Evolutionary conservation across 2,113 vertebrate species (phyloP).

Genomic region (Passer domesticus): DNA sequence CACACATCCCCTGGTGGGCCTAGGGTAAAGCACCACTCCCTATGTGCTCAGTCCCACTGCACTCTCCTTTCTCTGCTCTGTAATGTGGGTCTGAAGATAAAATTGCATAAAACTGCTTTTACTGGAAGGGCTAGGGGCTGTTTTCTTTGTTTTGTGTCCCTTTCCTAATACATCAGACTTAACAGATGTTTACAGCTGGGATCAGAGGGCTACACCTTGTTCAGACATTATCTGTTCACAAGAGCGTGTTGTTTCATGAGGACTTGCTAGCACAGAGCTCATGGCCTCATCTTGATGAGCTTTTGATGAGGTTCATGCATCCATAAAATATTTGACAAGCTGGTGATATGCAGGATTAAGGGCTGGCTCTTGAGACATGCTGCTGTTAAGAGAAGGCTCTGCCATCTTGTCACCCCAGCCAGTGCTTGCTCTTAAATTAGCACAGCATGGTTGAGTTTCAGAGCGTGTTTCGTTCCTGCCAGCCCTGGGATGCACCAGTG

Average conservation of each 20-base stretch:
- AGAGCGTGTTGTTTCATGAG: background rate
- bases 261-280: background rate
- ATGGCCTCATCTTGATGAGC: background rate
- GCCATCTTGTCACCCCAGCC: background rate
- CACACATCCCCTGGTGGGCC: background rate
- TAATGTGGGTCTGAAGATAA: background rate
- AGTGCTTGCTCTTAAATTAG: background rate
- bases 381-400: background rate
- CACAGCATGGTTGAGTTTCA: background rate
- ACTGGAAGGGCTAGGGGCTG: accelerated
- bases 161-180: background rate
- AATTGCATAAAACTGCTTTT: background rate
- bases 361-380: background rate
- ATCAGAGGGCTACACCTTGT: background rate
- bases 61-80: background rate
- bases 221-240: background rate
- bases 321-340: background rate
- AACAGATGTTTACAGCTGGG: background rate
- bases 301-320: background rate
- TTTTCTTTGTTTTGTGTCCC: background rate
- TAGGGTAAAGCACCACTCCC: accelerated
- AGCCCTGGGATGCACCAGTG: background rate
- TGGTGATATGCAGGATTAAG: background rate
- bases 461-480: accelerated
- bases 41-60: background rate